These are phyloP conservation scores for Bombus waltoni DNA, from an alignment of 1,140 invertebrate species.

Conservation along the genomic window DNA sequence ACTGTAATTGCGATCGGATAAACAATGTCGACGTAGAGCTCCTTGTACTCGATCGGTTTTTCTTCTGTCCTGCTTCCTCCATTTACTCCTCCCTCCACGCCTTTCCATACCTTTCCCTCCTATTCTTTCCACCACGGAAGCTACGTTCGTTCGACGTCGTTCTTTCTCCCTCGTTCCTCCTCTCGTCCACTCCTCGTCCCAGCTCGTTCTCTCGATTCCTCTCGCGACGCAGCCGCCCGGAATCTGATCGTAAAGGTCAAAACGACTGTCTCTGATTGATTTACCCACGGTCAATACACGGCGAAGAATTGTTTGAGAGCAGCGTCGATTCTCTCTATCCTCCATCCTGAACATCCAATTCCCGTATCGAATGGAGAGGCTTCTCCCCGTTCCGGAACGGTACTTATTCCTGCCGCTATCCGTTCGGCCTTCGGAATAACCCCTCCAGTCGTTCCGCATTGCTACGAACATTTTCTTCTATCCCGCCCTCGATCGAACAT, in stretches of 20 bases:
- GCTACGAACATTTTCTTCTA: conserved; percentile 39
- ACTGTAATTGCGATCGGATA: conserved; percentile 61
- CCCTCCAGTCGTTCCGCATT: conserved; percentile 59
- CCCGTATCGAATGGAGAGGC: conserved; percentile 59
- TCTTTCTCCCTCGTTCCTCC: background rate
- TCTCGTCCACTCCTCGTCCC: background rate
- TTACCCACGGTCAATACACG: conserved; percentile 70
- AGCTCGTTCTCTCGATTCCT: background rate
- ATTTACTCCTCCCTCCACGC: background rate
- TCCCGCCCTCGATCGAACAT: conserved; percentile 53
- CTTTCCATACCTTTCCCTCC: background rate
- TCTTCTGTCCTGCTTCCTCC: background rate
- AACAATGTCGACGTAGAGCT: conserved; percentile 51
- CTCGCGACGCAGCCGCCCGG: conserved; percentile 40
- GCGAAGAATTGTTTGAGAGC: conserved; percentile 64
- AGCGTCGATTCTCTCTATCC: conserved; percentile 45
- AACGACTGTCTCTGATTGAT: conserved; percentile 71
- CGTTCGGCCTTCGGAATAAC: conserved; percentile 55
- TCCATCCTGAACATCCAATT: conserved; percentile 63
- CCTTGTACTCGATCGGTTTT: conserved; percentile 16
- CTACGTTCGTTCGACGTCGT: background rate
- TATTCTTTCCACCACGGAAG: background rate
- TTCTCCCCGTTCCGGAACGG: conserved; percentile 33
- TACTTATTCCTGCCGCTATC: conserved; percentile 67
- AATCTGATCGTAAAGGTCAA: conserved; percentile 68